These are phyloP conservation scores for Agriopis marginaria DNA, from an alignment of 2,888 invertebrate species.

Conservation along the genomic window DNA sequence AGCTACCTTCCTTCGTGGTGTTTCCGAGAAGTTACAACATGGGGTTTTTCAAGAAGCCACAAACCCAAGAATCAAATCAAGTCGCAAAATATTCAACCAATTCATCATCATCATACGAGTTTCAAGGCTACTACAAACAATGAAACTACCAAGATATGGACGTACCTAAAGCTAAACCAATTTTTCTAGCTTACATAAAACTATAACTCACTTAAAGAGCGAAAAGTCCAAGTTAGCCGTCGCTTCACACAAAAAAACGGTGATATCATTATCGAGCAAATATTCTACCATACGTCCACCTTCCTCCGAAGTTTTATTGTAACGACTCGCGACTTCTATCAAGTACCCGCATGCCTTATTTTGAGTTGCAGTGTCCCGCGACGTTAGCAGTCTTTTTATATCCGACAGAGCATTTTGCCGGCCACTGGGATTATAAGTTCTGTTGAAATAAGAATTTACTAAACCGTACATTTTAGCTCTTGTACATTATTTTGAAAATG, in stretches of 20 bases:
- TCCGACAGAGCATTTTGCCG: conserved; percentile 75
- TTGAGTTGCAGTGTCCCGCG: conserved; percentile 72
- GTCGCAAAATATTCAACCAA: no score
- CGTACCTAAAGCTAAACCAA: no score
- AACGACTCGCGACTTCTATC: conserved; percentile 71
- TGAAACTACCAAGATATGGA: no score
- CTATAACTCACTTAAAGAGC: conserved; percentile 67
- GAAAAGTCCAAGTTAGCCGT: conserved; percentile 76
- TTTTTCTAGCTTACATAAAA: no score
- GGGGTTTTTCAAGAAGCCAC: no score
- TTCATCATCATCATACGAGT: no score
- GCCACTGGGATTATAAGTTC: conserved; percentile 75
- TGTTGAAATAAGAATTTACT: conserved; percentile 71
- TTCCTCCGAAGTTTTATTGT: conserved; percentile 65
- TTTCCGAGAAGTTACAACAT: no score
- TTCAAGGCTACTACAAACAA: no score
- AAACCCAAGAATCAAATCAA: no score
- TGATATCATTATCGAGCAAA: conserved; percentile 76
- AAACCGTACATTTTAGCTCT: conserved; percentile 64
- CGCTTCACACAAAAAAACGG: conserved; percentile 78
- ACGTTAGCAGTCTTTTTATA: conserved; percentile 75
- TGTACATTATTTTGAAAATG: conserved; percentile 8
- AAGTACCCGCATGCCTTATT: conserved; percentile 77
- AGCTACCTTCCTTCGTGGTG: no score
- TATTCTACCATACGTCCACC: conserved; percentile 68